Percentiles rank a stretch among this genome's conserved stretches.
phyloP scores from a whole-genome alignment of 2,888 invertebrate genomes.

The Trachelus tabidus region DNA sequence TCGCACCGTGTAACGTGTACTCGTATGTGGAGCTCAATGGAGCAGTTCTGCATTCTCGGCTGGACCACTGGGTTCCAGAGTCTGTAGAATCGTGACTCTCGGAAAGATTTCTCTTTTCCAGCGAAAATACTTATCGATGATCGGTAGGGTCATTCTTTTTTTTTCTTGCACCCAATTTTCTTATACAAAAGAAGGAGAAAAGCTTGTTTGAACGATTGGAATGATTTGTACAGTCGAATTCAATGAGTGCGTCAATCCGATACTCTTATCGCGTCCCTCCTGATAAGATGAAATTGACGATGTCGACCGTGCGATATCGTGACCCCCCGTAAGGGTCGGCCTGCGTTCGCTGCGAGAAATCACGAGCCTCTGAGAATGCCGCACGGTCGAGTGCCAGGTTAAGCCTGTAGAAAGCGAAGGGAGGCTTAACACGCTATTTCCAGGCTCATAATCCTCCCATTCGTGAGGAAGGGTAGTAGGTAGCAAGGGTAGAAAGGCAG shows the following conservation, averaged over 20 bases:
- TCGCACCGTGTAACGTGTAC: background rate
- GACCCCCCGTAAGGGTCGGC: background rate
- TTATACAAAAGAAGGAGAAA: background rate
- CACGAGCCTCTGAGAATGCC: background rate
- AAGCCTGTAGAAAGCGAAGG: constrained; percentile 22
- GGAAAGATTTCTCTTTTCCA: background rate
- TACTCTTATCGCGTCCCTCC: constrained; percentile 44
- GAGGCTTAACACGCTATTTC: constrained; percentile 53
- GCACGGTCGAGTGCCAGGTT: background rate
- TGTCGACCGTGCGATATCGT: constrained; percentile 2
- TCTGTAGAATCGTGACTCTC: background rate
- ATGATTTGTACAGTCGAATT: background rate
- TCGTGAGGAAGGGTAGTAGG: background rate
- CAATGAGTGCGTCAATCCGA: constrained; percentile 35
- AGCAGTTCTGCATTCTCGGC: background rate
- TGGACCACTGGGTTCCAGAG: background rate
- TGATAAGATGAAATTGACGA: constrained; percentile 46
- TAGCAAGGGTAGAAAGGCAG: background rate
- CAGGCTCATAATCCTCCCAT: constrained; percentile 50
- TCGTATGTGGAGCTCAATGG: background rate
- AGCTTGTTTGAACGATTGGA: background rate
- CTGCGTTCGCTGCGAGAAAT: background rate
- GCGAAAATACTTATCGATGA: background rate
- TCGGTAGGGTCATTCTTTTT: background rate
- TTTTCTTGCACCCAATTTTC: background rate